Evolutionary conservation across 2,888 invertebrate species (phyloP).

Genomic region (Drosophila histrio): DNA sequence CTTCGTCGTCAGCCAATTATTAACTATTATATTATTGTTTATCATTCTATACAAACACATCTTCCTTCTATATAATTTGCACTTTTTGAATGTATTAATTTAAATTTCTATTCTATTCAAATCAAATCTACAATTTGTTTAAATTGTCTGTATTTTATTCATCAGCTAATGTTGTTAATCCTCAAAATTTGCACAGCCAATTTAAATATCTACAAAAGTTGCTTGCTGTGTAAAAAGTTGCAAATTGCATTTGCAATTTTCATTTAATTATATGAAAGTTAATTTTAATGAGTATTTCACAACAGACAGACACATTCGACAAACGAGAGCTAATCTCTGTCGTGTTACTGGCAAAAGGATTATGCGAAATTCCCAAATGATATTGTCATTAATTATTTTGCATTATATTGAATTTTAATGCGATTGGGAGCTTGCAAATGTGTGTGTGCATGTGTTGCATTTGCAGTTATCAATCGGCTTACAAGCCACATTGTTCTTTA

Average conservation of each 20-base stretch:
- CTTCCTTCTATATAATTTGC: no score
- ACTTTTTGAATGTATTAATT: no score
- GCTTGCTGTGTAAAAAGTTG: neutral
- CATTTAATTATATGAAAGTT: slow-evolving; percentile 40
- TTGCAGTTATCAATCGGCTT: slow-evolving; percentile 29
- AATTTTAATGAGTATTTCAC: slow-evolving; percentile 44
- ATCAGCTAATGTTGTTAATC: neutral
- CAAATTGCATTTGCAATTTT: slow-evolving; percentile 1
- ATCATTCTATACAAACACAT: no score
- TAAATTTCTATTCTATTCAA: neutral
- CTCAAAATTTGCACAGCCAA: neutral
- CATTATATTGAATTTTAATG: slow-evolving; percentile 32
- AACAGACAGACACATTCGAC: neutral
- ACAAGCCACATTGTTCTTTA: slow-evolving; percentile 45
- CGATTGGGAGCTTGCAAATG: slow-evolving; percentile 20
- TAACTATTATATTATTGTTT: no score
- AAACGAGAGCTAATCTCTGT: slow-evolving; percentile 23
- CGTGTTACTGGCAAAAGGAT: slow-evolving; percentile 17
- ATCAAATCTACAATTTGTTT: neutral
- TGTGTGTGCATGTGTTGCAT: neutral
- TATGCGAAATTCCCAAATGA: slow-evolving; percentile 25
- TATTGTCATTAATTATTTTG: slow-evolving; percentile 46
- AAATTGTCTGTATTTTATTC: neutral
- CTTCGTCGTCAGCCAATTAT: no score
- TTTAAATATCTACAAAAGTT: neutral